Percentiles rank a stretch among this genome's conserved stretches.
These are phyloP conservation scores for Eurypyga helias DNA, from an alignment of 2,113 vertebrate genomes.

Conservation along the genomic window DNA sequence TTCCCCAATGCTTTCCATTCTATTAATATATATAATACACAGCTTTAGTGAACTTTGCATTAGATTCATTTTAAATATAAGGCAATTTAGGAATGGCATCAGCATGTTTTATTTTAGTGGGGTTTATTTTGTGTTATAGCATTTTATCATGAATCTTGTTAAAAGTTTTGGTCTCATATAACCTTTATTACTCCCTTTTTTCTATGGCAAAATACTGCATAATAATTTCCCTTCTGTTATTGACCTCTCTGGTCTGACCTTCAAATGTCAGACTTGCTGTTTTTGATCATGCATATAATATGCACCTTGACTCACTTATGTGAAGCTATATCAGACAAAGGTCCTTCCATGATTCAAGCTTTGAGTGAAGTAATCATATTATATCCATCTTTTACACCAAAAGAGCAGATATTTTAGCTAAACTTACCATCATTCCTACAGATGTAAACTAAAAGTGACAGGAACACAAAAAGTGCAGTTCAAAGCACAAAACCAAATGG, in stretches of 20 bases:
- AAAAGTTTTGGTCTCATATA: neutral
- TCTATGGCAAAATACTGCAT: conserved; percentile 46
- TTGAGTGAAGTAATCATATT: conserved; percentile 43
- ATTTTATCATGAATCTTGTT: conserved; percentile 19
- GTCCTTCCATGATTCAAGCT: conserved; percentile 30
- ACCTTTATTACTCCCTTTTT: conserved; percentile 19
- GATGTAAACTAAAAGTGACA: conserved; percentile 27
- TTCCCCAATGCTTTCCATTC: neutral
- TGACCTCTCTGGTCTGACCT: conserved; percentile 65
- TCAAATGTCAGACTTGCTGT: conserved; percentile 70
- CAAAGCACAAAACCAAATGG: neutral
- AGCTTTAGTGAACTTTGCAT: neutral
- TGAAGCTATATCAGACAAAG: conserved; percentile 41
- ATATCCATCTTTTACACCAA: neutral
- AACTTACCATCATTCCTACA: neutral
- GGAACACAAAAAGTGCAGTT: neutral
- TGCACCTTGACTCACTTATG: conserved; percentile 38
- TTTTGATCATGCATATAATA: conserved; percentile 58
- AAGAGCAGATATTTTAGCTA: neutral
- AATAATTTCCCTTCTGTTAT: conserved; percentile 39
- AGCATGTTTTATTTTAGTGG: too few relatives aligned
- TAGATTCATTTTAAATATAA: conserved; percentile 27
- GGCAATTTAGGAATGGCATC: neutral
- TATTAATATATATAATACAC: neutral
- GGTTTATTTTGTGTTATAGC: neutral